These are phyloP conservation scores for Podarcis raffonei DNA, from an alignment of 2,113 vertebrate genomes.

Conservation along the genomic window DNA sequence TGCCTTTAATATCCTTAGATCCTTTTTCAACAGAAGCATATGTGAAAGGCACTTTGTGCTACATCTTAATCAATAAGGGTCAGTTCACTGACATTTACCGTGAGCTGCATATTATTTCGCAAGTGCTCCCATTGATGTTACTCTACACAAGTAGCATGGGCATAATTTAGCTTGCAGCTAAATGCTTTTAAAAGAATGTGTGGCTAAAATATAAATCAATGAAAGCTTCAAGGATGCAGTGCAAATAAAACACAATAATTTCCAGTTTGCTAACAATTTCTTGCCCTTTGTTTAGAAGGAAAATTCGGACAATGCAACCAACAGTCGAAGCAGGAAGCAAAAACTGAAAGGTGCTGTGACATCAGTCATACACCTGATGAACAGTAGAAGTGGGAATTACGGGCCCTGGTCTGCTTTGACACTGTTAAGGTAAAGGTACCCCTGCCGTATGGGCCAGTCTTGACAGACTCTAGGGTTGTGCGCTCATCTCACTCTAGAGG, in stretches of 20 bases:
- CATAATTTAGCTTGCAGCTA: not conserved
- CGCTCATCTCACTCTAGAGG: too few species aligned
- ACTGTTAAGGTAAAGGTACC: not conserved
- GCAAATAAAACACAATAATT: not conserved
- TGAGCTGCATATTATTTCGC: not conserved
- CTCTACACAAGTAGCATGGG: not conserved
- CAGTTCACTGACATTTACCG: not conserved
- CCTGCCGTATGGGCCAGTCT: too few species aligned
- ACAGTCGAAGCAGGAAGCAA: not conserved
- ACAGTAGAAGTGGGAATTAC: not conserved
- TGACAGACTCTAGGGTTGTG: too few species aligned
- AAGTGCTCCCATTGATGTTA: not conserved
- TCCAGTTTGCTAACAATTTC: not conserved
- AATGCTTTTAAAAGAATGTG: not conserved
- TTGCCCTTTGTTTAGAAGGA: not conserved
- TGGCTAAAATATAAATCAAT: not conserved
- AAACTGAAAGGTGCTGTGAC: not conserved
- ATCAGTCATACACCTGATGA: not conserved
- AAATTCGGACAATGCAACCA: not conserved
- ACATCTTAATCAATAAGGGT: not conserved
- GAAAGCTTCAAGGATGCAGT: not conserved
- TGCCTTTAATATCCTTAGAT: not conserved
- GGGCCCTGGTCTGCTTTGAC: not conserved
- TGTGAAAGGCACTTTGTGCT: not conserved
- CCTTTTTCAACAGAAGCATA: not conserved